Conservation (phyloP, 2,888 invertebrate species). For the Drosophila nigricruria region DNA sequence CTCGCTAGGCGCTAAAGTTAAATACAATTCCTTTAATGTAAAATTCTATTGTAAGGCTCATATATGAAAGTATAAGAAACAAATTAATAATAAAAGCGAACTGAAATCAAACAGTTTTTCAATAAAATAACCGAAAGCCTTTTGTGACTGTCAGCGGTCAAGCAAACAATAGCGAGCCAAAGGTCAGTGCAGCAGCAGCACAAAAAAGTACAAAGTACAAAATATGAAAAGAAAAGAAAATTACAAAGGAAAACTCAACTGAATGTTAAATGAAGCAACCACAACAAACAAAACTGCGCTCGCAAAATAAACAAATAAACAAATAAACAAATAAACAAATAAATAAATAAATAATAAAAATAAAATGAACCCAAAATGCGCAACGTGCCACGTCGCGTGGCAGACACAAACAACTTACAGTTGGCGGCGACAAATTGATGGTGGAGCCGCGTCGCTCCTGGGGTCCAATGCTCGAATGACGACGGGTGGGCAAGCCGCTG, state of each 20-base stretch:
- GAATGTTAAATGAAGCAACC: slow-evolving; percentile 54
- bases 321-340: slow-evolving; percentile 18
- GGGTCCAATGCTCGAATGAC: slow-evolving; percentile 96
- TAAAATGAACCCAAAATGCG: slow-evolving; percentile 22
- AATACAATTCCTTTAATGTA: slow-evolving; percentile 34
- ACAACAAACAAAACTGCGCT: slow-evolving; percentile 56
- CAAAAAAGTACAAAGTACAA: slow-evolving; percentile 22
- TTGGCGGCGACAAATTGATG: slow-evolving; percentile 94
- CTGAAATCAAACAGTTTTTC: slow-evolving; percentile 41
- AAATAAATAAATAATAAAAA: slow-evolving; percentile 16
- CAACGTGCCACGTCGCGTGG: slow-evolving; percentile 27
- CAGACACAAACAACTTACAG: slow-evolving; percentile 88
- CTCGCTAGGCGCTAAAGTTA: slow-evolving; percentile 62
- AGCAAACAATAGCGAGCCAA: slow-evolving; percentile 20
- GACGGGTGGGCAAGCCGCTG: slow-evolving; percentile 91
- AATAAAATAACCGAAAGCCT: slow-evolving; percentile 54
- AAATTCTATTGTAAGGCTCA: slow-evolving; percentile 40
- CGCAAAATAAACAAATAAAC: slow-evolving; percentile 25
- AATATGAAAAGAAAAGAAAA: not conserved
- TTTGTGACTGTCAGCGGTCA: slow-evolving; percentile 52
- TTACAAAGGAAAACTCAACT: slow-evolving; percentile 15
- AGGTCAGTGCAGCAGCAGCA: slow-evolving; percentile 21
- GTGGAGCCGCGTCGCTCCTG: slow-evolving; percentile 94
- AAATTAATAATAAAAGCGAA: slow-evolving; percentile 21
- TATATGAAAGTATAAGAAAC: not conserved